A percentile compares a stretch with the other conserved stretches of the same genome.
phyloP scores from a whole-genome alignment of 2,797 vertebrate species.

The Phoebastria nigripes region DNA sequence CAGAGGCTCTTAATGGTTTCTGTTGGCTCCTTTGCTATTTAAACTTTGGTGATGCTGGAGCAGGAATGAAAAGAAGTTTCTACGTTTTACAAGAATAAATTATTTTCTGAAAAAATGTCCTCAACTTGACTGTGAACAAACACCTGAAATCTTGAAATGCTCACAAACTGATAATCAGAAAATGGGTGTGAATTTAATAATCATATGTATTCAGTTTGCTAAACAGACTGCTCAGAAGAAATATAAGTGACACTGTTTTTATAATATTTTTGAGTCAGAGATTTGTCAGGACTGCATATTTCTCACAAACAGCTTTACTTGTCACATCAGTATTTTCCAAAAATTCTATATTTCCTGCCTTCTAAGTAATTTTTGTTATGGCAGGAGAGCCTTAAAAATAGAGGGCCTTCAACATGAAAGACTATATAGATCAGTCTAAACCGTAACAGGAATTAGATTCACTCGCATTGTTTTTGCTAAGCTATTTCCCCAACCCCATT shows the following conservation, averaged over 20 bases:
- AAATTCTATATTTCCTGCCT: not conserved
- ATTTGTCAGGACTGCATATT: not conserved
- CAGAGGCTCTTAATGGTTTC: not conserved
- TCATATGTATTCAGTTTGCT: not conserved
- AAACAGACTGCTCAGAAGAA: not conserved
- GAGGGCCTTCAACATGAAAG: not conserved
- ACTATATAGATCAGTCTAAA: not conserved
- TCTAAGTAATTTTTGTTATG: not conserved
- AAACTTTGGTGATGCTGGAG: not conserved
- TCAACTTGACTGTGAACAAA: not conserved
- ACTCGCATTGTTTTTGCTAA: not conserved
- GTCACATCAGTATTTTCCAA: not conserved
- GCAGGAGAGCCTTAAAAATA: not conserved
- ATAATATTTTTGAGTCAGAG: not conserved
- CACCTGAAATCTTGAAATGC: not conserved
- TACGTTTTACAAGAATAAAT: not conserved
- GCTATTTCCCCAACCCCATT: not conserved
- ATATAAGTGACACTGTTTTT: not conserved
- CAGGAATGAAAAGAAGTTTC: not conserved
- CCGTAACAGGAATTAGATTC: not conserved
- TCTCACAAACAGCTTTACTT: not conserved
- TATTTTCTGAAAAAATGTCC: not conserved
- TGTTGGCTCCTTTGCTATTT: not conserved
- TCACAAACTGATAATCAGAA: not conserved
- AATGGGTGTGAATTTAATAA: not conserved